phyloP scores from a whole-genome alignment of 1,140 invertebrate species.

The Sinella curviseta region DNA sequence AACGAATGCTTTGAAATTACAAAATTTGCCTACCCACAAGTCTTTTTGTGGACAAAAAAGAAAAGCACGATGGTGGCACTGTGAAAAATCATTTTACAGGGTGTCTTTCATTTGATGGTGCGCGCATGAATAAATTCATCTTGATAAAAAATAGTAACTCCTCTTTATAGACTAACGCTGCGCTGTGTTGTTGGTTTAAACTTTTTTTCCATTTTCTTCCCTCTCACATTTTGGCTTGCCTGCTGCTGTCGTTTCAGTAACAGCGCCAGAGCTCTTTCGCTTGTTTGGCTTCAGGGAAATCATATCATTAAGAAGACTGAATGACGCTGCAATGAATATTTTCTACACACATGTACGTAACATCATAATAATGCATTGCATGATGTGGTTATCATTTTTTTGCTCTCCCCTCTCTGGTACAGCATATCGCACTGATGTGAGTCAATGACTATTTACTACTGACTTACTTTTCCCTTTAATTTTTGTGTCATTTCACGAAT shows the following conservation, averaged over 20 bases:
- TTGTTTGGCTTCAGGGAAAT: constrained; percentile 1
- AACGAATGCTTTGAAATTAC: too few relatives aligned
- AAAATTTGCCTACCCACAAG: too few relatives aligned
- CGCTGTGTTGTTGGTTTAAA: too few relatives aligned
- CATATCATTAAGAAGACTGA: constrained; percentile 14
- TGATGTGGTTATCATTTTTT: neutral
- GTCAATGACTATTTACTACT: neutral
- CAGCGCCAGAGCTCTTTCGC: neutral
- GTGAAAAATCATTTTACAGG: too few relatives aligned
- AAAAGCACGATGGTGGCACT: too few relatives aligned
- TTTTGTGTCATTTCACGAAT: constrained; percentile 23
- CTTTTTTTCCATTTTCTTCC: neutral
- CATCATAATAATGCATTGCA: neutral
- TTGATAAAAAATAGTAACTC: too few relatives aligned
- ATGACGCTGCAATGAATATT: neutral
- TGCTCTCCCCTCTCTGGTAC: neutral
- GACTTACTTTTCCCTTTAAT: constrained; percentile 13
- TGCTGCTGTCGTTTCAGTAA: neutral
- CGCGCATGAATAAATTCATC: too few relatives aligned
- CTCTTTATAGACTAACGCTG: too few relatives aligned
- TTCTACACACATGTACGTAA: neutral
- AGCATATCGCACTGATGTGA: neutral
- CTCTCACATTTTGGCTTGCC: neutral
- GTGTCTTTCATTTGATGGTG: too few relatives aligned
- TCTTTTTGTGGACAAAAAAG: too few relatives aligned